Evolutionary conservation across 2,797 vertebrate genomes (phyloP).

Genomic region (Typhlichthys subterraneus): DNA sequence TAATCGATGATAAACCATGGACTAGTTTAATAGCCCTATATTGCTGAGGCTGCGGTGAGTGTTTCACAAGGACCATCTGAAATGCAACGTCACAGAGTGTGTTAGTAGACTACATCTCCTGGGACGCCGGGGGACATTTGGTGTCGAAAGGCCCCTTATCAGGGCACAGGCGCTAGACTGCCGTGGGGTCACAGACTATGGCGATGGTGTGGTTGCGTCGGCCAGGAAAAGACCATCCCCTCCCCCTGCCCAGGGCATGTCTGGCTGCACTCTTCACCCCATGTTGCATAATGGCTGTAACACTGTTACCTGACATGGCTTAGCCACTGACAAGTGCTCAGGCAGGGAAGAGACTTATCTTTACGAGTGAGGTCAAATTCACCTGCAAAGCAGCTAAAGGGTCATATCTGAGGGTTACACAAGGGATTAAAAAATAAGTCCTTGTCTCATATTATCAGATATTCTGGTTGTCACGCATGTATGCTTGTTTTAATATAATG

Average conservation of each 20-base stretch:
- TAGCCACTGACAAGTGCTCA: constrained; percentile 9
- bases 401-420: constrained; percentile 8
- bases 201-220: constrained; percentile 60
- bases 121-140: constrained; percentile 29
- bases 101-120: not conserved
- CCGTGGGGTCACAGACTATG: constrained; percentile 11
- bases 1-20: not conserved
- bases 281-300: constrained; percentile 57
- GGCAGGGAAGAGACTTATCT: constrained; percentile 22
- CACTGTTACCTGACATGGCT: constrained; percentile 18
- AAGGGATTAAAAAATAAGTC: no score
- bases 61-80: constrained; percentile 16
- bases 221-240: constrained; percentile 27
- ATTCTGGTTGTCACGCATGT: constrained; percentile 8
- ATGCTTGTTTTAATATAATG: constrained; percentile 25
- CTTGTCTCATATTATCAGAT: not conserved
- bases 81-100: constrained; percentile 20
- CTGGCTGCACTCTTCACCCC: constrained; percentile 19
- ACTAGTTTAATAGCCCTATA: constrained; percentile 2
- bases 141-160: constrained; percentile 50
- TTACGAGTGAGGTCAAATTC: constrained; percentile 22
- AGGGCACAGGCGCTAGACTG: constrained; percentile 29
- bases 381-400: constrained; percentile 5
- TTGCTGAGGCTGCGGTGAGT: not conserved
- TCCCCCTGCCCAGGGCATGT: constrained; percentile 29